Percentiles rank a stretch among this genome's conserved stretches.
These are phyloP conservation scores for Bellardia pandia DNA, from an alignment of 2,888 invertebrate species.

Conservation along the genomic window DNA sequence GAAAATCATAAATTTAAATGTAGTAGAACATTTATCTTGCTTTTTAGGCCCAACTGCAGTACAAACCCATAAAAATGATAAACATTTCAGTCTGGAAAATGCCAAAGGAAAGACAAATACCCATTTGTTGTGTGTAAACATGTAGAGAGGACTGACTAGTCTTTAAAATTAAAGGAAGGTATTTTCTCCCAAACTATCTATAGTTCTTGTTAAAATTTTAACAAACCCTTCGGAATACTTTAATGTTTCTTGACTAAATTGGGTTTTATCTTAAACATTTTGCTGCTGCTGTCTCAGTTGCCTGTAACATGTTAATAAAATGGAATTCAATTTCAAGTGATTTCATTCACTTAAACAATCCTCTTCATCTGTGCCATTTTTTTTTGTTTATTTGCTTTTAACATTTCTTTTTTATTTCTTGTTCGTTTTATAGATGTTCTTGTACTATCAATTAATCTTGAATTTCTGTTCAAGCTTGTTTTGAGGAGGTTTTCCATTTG, in stretches of 20 bases:
- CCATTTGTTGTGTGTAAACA: background rate
- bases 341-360: slow-evolving; percentile 26
- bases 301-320: slow-evolving; percentile 47
- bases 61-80: slow-evolving; percentile 9
- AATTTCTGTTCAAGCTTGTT: background rate
- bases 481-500: slow-evolving; percentile 1
- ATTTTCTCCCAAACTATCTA: background rate
- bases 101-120: background rate
- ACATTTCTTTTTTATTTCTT: slow-evolving; percentile 3
- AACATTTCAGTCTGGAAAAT: background rate
- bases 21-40: slow-evolving; percentile 39
- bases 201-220: slow-evolving; percentile 10
- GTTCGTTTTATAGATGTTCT: slow-evolving; percentile 3
- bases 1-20: slow-evolving; percentile 39
- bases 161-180: background rate
- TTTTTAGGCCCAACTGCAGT: background rate
- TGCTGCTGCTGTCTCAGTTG: background rate
- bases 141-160: background rate
- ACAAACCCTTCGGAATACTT: background rate
- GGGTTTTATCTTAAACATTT: background rate
- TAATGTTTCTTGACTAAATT: background rate
- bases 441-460: slow-evolving; percentile 18
- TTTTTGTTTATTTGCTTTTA: background rate
- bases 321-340: slow-evolving; percentile 32
- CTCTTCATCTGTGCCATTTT: background rate